Evolutionary conservation across 1,140 invertebrate genomes (phyloP), one percentile per base, ranked within the genome.

Genomic region (Andricus grossulariae): DNA sequence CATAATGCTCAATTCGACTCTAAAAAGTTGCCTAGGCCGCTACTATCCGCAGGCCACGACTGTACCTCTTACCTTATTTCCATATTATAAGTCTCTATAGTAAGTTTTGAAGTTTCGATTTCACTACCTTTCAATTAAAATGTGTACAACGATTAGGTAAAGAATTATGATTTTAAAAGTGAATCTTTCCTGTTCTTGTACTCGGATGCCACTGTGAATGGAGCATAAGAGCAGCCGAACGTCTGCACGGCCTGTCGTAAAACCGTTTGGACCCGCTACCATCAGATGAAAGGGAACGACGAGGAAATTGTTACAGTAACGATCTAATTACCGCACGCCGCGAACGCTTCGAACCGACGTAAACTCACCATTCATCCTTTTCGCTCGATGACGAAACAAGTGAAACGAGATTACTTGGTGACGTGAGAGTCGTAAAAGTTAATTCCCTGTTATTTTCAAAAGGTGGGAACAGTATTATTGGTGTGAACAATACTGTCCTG

Each of bases 281-380:
- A 70, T 50, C 50, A 78, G 79, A 83, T 82, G 76, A 80, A 81
- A 83, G 77, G 73, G 79, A 82, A 79, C 60, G 73, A 80, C 71
- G 78, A 76, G 81, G 78, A 83, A 84, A 83, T 84, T 80, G 74
- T 82, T 77, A 77, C 74, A 70, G 73, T 82, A 82, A 84, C 75
- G 79, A 84, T 81, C 73, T 83, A 83, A 83, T 81, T 84, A 80
- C 76, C 39, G 71, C 77, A 15, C 19, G 75, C 75, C 45, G 45
- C 75, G n/a, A 32, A 11, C 32, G 60, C 45, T 60, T 74, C 57
- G 73, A 45, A 25, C 49, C 45, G 18, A 50, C 21, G 6, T 50
- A 50, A 72, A 72, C 71, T 50, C 50, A 19, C 50, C 71, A 72
- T 66, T 66, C 60, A 66, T 66, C 60, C 60, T 66, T 66, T 66